Base-by-base conservation (phyloP, 2,888 invertebrate genomes). In the Ophion costatus region DNA sequence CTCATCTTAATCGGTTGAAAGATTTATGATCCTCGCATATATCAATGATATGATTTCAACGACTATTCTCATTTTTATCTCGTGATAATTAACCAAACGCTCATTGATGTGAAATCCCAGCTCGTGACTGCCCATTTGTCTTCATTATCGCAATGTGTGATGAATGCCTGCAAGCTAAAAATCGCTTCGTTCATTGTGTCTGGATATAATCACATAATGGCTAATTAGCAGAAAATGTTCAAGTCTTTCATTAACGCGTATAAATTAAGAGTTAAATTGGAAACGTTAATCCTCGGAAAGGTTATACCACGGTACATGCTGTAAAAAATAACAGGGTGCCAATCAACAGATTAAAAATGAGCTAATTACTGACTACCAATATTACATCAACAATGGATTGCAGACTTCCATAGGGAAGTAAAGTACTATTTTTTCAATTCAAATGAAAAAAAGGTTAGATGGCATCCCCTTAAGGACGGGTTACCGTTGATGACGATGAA, bases 91-190 rank as follows among this genome's bases (percentile, higher is more conserved):
- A 38, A 10, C 38, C 20, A 11, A 11, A 11, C n/a, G 33, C 38
- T 38, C 20, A 42, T 20, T 38, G 38, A 38, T 38, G 66, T 38
- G 20, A 66, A 38, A 38, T 10, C 20, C 20, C 10, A 11, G 38
- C 66, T 38, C 66, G 17, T 66, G 10, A 66, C 9, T 66, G 10
- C 20, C n/a, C 66, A 66, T 38, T 20, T 7, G 38, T 66, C 66
- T 20, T 42, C 38, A 11, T 20, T 6, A 42, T 9, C 38, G 20
- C 20, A 20, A 42, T 11, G 42, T 17, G 38, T 17, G 20, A 66
- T 66, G 9, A 42, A 38, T 33, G 24, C 33, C n/a, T 66, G 38
- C 64, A 66, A 14, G 42, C 20, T 38, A 20, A 20, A 66, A 20
- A 42, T 66, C 17, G 20, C 33, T 42, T 42, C 1, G 20, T 2